Conservation (phyloP, 2,888 invertebrate genomes). For the Mystacides longicornis region DNA sequence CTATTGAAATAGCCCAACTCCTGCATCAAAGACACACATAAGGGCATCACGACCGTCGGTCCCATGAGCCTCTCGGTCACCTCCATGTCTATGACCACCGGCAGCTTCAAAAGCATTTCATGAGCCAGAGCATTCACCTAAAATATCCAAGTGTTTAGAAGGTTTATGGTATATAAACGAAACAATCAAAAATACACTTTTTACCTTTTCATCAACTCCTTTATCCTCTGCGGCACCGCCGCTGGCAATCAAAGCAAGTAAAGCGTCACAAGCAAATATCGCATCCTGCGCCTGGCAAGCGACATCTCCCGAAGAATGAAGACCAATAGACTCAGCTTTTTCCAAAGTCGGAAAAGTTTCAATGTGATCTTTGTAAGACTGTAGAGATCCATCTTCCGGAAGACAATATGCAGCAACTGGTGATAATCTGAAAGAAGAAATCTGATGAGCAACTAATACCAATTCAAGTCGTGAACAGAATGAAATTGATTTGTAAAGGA, state of each 20-base stretch:
- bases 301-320: conserved; percentile 86
- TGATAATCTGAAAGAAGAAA: conserved; percentile 54
- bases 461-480: too few species aligned
- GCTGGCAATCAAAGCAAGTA: conserved; percentile 71
- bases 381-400: conserved; percentile 73
- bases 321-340: conserved; percentile 82
- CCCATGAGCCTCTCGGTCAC: conserved; percentile 69
- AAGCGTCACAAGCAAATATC: conserved; percentile 64
- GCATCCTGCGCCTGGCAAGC: conserved; percentile 78
- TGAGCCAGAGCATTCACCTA: conserved; percentile 51
- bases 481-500: too few species aligned
- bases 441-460: too few species aligned
- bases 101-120: conserved; percentile 68
- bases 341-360: conserved; percentile 69
- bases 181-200: background rate
- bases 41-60: conserved; percentile 59
- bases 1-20: conserved; percentile 52
- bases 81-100: conserved; percentile 68
- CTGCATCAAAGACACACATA: conserved; percentile 79
- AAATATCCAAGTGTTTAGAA: background rate
- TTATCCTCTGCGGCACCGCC: conserved; percentile 34
- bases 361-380: conserved; percentile 75
- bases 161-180: background rate
- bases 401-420: conserved; percentile 70
- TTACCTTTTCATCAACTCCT: conserved; percentile 59